Evolutionary conservation across 2,797 vertebrate genomes (phyloP).

Genomic region (Vipera ursinii): DNA sequence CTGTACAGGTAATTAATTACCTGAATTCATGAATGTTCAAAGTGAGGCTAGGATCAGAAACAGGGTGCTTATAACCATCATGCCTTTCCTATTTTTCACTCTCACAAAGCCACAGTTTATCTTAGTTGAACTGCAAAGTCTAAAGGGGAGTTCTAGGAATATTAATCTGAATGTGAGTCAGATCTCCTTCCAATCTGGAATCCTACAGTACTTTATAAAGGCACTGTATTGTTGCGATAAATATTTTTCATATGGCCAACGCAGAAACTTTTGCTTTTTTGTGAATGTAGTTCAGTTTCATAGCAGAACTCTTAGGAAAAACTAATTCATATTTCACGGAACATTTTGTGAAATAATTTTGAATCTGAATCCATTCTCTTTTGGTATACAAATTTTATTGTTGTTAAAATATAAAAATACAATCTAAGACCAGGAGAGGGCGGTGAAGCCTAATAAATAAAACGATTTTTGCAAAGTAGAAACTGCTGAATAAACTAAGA

Average conservation of each 20-base stretch:
- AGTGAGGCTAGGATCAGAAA: not conserved
- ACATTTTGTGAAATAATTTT: not conserved
- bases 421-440: constrained; percentile 71
- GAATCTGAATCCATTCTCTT: not conserved
- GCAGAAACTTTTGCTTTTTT: not conserved
- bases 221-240: not conserved
- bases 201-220: not conserved
- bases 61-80: too few relatives aligned
- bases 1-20: not conserved
- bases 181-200: not conserved
- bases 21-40: not conserved
- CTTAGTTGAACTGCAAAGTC: not conserved
- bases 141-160: not conserved
- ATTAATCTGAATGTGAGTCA: not conserved
- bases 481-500: not conserved
- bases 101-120: too few relatives aligned
- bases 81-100: too few relatives aligned
- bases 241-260: not conserved
- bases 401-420: constrained; percentile 44
- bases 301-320: not conserved
- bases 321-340: not conserved
- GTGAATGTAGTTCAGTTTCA: not conserved
- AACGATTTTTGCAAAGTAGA: not conserved
- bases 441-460: constrained; percentile 61
- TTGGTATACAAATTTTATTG: not conserved